Base-by-base conservation (phyloP, 2,888 invertebrate species). In the Frankliniella fusca region DNA sequence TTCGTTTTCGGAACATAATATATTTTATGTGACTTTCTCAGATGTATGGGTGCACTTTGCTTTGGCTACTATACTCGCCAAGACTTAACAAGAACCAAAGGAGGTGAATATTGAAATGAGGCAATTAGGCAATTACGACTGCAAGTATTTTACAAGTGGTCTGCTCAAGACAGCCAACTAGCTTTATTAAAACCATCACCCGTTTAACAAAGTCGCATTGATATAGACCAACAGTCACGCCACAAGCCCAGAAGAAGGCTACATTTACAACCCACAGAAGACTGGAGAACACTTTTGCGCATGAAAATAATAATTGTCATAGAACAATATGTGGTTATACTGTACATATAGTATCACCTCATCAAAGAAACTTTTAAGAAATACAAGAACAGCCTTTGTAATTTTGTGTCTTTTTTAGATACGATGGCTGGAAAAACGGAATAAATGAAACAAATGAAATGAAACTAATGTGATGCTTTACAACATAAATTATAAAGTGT, bases 311-410 rank as follows among this genome's bases (percentile, higher is more conserved):
- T 76, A 76, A 27, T 23, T 54, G 54, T 54, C 20, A 54, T 20
- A 12, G 70, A 76, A 76, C 27, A 76, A 76, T 76, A 76, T 27
- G 27, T 76, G 70, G 70, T 76, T 76, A 76, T 76, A 76, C 70
- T n/a, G n/a, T n/a, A n/a, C n/a, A n/a, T n/a, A 76, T 27, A 76
- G 70, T 76, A 76, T 76, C 70, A 76, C 70, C 70, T 76, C 70
- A 23, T 76, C 70, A 76, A 76, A 27, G 27, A 76, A 76, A 70
- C 23, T 27, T 76, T 76, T 27, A 76, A 76, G 27, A 76, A 27
- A 76, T 76, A 76, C 70, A 76, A 76, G 70, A 27, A 23, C 70
- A 76, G 70, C 70, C 70, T 76, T 76, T 76, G 27, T 76, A 76
- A 76, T 76, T 76, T 76, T 76, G 70, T 76, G 70, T 76, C 70